Base-by-base conservation (phyloP, 2,113 vertebrate species). In the Pelusios castaneus region DNA sequence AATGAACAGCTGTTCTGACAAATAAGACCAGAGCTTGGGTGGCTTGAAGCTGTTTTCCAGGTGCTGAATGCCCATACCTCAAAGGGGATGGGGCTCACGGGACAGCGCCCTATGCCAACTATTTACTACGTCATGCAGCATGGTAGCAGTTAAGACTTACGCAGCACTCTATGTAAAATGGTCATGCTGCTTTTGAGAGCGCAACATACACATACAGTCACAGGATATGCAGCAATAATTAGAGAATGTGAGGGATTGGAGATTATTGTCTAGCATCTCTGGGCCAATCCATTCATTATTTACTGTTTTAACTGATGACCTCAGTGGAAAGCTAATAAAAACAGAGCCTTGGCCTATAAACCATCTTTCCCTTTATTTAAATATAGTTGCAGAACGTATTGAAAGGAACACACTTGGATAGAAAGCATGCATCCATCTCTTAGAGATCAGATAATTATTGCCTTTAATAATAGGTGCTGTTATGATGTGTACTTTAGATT, bases 241-340 rank as follows among this genome's bases (percentile, higher is more conserved):
- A 70, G 88, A 83, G 79, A 52, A 91, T 21, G 52, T 79, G 73
- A 63, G 84, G 91, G 85, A 49, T 84, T 82, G 79, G 87, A 92
- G 96, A 96, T 85, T 92, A 80, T 51, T 27, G 85, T 88, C 95
- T 90, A 95, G 85, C 81, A 93, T 63, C 87, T 73, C 95, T 86
- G 88, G 94, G 94, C 90, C 96, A 94, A 96, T 91, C 95, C 88
- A 81, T 97, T 97, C 91, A 94, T 95, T 97, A 95, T 96, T 97
- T 96, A 97, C 96, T 89, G 96, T 93, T 95, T 97, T 97, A 97
- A 97, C 93, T 97, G 97, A 96, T 93, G 96, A 86, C 91, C 9
- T 1, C 90, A 90, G 95, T 1, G 0, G 92, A 94, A 95, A 78
- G 87, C 90, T 93, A 96, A 92, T 89, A 94, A 92, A 91, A 92